These are phyloP conservation scores for Drosophila phalerata DNA, from an alignment of 2,888 invertebrate genomes.

Conservation along the genomic window DNA sequence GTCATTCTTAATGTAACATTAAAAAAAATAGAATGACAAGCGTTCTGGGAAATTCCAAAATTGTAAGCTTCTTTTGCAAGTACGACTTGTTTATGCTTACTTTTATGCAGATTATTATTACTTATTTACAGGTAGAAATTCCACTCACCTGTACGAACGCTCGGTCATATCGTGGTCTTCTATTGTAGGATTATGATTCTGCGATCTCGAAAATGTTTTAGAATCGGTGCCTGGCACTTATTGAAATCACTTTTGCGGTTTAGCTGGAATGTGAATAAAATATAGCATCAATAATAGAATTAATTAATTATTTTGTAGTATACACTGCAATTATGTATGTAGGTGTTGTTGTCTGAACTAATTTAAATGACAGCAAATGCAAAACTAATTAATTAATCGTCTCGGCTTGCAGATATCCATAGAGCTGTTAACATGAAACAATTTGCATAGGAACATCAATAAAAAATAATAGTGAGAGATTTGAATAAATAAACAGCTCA, in stretches of 20 bases:
- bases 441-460: constrained; percentile 59
- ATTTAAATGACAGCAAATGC: constrained; percentile 34
- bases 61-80: not conserved
- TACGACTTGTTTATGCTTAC: no score
- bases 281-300: constrained; percentile 37
- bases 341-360: constrained; percentile 20
- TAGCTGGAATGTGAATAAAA: constrained; percentile 49
- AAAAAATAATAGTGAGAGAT: constrained; percentile 20
- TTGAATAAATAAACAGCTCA: constrained; percentile 30
- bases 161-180: constrained; percentile 63
- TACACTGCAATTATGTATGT: constrained; percentile 18
- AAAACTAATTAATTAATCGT: constrained; percentile 26
- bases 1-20: not conserved
- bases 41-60: not conserved
- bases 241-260: constrained; percentile 29
- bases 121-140: not conserved
- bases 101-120: no score
- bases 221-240: constrained; percentile 47
- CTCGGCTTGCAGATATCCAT: constrained; percentile 15
- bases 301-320: constrained; percentile 6
- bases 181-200: constrained; percentile 27
- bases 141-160: constrained; percentile 71
- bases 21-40: not conserved
- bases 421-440: constrained; percentile 51
- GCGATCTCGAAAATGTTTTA: constrained; percentile 14